These are phyloP conservation scores for Azorinus chamasolen DNA, from an alignment of 2,888 invertebrate genomes.

Conservation along the genomic window DNA sequence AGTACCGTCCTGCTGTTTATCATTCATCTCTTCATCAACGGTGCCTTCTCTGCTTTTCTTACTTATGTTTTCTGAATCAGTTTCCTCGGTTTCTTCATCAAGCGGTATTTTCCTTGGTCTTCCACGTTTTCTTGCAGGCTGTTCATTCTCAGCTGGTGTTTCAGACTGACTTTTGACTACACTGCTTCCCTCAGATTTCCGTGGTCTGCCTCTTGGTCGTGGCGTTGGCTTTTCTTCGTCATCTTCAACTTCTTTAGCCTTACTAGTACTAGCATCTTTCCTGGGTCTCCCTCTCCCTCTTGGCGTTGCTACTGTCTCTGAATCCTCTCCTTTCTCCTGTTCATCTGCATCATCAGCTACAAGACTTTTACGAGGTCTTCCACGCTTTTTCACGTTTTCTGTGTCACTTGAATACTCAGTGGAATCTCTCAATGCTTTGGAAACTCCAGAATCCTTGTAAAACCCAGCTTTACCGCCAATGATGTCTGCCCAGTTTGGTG, in stretches of 20 bases:
- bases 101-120: constrained; percentile 12
- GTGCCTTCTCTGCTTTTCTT: neutral
- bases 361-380: neutral
- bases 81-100: constrained; percentile 6
- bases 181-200: neutral
- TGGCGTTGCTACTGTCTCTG: neutral
- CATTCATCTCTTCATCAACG: neutral
- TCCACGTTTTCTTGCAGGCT: constrained; percentile 7
- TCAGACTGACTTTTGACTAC: neutral
- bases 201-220: constrained; percentile 5
- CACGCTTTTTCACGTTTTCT: neutral
- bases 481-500: constrained; percentile 62
- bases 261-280: neutral
- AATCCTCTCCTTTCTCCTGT: neutral
- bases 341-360: neutral
- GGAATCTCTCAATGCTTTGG: too few species aligned
- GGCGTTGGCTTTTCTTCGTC: neutral
- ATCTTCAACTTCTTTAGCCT: neutral
- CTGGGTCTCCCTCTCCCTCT: neutral
- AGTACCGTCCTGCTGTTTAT: neutral
- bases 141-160: neutral
- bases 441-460: neutral
- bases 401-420: too few species aligned
- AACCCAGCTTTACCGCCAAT: constrained; percentile 47
- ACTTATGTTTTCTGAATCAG: neutral